Base-by-base conservation (phyloP, 2,888 invertebrate genomes). In the Latheticus oryzae region DNA sequence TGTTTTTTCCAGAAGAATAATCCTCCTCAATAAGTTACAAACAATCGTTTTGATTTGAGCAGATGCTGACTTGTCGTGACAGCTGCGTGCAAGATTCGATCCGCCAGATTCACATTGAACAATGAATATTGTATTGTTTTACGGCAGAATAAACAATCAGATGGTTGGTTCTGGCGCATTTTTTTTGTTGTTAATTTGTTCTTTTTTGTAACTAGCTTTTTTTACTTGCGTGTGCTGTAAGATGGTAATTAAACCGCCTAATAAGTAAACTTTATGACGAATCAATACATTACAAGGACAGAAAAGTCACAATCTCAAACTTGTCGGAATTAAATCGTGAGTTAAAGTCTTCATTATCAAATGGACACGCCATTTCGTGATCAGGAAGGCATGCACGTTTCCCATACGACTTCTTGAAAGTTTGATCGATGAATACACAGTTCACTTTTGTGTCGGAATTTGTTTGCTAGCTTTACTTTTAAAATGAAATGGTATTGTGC, bases 261-360 rank as follows among this genome's bases (percentile, higher is more conserved):
- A n/a, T n/a, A 38, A 38, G 38, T 11, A 21, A 21, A 38, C 38
- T 38, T 26, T 38, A 38, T 35, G 38, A 21, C 42, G 7, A 17
- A 43, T 43, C 42, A 28, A 43, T 43, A 28, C 5, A 12, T 17
- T 28, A 9, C 42, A 43, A 43, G 42, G 42, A 43, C 42, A 23
- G 38, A 16, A 38, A 38, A 38, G 21, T 38, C 38, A 17, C 42
- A 43, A 43, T 43, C 42, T 5, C 26, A 28, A 8, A 8, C 28
- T 5, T 23, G 16, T 32, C 23, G 38, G 28, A 43, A 43, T 43
- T 15, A 43, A 43, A 16, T 43, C 42, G 42, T 28, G 42, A 28
- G 35, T 13, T 42, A 28, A 47, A 47, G 32, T 47, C 47, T 47
- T 47, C 47, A 47, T 47, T 47, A 47, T 47, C 47, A 32, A 47